A percentile compares a stretch with the other conserved stretches of the same genome.
phyloP scores from a whole-genome alignment of 2,797 vertebrate genomes.

The Harpagifer antarcticus region DNA sequence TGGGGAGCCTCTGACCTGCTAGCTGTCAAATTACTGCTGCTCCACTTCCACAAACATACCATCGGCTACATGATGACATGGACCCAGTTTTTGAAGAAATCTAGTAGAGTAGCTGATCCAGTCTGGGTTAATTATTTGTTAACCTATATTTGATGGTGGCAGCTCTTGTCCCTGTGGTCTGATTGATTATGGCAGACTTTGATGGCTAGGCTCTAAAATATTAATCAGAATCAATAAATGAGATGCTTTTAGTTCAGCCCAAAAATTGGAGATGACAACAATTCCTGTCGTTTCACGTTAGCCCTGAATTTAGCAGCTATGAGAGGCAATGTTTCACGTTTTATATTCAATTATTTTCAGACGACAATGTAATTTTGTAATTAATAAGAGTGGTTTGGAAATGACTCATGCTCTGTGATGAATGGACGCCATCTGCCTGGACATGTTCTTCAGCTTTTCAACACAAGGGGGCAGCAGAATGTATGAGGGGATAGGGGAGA shows the following conservation, averaged over 20 bases:
- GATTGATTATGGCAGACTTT: conserved; percentile 20
- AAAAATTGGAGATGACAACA: conserved; percentile 41
- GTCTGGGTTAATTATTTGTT: conserved; percentile 49
- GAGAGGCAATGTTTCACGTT: conserved; percentile 34
- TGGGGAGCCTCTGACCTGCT: conserved; percentile 79
- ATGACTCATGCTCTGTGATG: conserved; percentile 74
- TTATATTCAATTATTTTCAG: conserved; percentile 56
- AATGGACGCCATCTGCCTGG: conserved; percentile 64
- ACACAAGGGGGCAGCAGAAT: conserved; percentile 82
- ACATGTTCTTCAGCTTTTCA: conserved; percentile 65
- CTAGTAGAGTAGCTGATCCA: conserved; percentile 46
- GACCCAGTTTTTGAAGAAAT: conserved; percentile 66
- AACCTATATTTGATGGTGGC: conserved; percentile 57
- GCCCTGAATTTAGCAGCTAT: conserved; percentile 38
- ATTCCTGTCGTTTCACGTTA: conserved; percentile 31
- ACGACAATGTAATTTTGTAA: conserved; percentile 63
- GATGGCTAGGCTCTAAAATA: conserved; percentile 19
- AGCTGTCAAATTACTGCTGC: conserved; percentile 80
- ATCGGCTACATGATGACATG: conserved; percentile 51
- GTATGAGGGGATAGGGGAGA: conserved; percentile 52
- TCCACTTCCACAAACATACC: conserved; percentile 74
- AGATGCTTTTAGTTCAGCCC: conserved; percentile 46
- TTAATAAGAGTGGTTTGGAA: conserved; percentile 64
- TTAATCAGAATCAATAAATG: conserved; percentile 36
- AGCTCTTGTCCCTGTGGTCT: conserved; percentile 39